Base-by-base conservation (phyloP, 1,140 invertebrate genomes). In the Branchinecta lynchi region DNA sequence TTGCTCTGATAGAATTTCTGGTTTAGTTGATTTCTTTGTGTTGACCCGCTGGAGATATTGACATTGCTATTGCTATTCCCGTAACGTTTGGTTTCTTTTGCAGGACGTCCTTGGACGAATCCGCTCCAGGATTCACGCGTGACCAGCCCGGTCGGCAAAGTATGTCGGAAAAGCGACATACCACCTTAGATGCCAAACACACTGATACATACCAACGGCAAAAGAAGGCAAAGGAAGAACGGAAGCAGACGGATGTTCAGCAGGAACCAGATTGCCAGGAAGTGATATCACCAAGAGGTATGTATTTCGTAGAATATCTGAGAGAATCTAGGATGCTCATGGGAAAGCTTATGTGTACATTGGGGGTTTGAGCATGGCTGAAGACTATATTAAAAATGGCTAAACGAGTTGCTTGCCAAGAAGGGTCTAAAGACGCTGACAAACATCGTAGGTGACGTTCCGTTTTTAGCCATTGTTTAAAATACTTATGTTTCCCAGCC, bases 91-190 rank as follows among this genome's bases (percentile, higher is more conserved):
- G 21, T n/a, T 73, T 69, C 44, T 20, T 73, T 74, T 76, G n/a
- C 71, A 82, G 82, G 75, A 81, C 89, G 67, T 90, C 89, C 7
- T 75, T 89, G 68, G 87, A 88, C 73, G 88, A 88, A 43, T 82
- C 84, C 20, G 79, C 82, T 45, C 84, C 85, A 74, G 85, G 85
- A 67, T 91, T 91, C 76, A 85, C 86, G 32, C 82, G 95, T 46
- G 94, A 97, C 79, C 93, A 92, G 8, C 86, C 97, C 72, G 94
- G 94, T 0, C 81, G 94, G 43, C 92, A 96, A 78, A 96, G 92
- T 77, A 97, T 98, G 88, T 96, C 93, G 0, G 95, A 98, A 79
- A 97, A 97, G 78, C 82, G 94, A 66, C 92, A 96, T 78, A 93
- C 93, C 0, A 90, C 92, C 10, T 79, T 95, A 45, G 93, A 97